Percentiles rank a stretch among this genome's conserved stretches.
Conservation (phyloP, 1,140 invertebrate genomes). For the Drosophila subpulchrella region DNA sequence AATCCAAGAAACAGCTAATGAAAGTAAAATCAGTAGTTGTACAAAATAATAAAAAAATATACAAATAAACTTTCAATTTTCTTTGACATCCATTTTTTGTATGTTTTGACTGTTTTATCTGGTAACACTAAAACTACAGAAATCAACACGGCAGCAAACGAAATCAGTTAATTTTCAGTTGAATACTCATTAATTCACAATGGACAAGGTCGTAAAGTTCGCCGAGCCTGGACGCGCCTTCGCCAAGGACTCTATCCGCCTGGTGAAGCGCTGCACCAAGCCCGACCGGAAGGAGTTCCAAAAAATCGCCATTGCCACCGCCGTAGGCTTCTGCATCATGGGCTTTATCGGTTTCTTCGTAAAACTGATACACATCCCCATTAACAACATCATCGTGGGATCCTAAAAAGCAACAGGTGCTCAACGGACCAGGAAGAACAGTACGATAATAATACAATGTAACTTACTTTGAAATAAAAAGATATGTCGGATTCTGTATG, state of each 20-base stretch:
- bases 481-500: neutral
- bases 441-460: constrained; percentile 24
- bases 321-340: constrained; percentile 99
- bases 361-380: constrained; percentile 99
- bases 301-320: constrained; percentile 99
- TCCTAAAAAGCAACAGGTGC: constrained; percentile 85
- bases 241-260: constrained; percentile 97
- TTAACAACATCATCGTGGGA: constrained; percentile 99
- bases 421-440: constrained; percentile 4
- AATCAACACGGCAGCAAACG: constrained; percentile 40
- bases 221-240: constrained; percentile 98
- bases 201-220: constrained; percentile 99
- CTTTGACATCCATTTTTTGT: neutral
- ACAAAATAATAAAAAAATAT: too few species aligned
- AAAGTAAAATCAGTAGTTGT: neutral
- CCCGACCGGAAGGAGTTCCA: constrained; percentile 99
- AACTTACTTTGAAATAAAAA: neutral
- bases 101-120: neutral
- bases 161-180: constrained; percentile 47
- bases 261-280: constrained; percentile 99
- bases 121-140: neutral
- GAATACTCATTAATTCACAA: constrained; percentile 84
- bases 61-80: neutral
- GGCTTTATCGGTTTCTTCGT: constrained; percentile 99
- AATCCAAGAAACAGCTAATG: neutral